Evolutionary conservation across 1,140 invertebrate species (phyloP).

Genomic region (Drosophila sproati): DNA sequence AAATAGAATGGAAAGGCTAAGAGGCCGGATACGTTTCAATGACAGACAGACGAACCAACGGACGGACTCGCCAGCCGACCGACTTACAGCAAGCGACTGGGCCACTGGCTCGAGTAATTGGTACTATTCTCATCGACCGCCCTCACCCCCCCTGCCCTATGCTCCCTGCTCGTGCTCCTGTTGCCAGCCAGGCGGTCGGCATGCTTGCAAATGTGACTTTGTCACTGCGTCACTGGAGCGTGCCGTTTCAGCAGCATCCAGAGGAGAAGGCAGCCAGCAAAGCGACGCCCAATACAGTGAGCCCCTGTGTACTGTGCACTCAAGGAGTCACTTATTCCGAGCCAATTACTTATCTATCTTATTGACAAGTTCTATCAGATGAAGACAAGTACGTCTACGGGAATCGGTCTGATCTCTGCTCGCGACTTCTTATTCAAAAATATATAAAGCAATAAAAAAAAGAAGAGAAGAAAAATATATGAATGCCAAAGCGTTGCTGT

Average conservation of each 20-base stretch:
- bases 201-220: conserved; percentile 66
- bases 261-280: neutral
- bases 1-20: conserved; percentile 27
- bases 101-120: conserved; percentile 77
- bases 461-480: too few species aligned
- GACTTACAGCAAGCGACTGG: conserved; percentile 44
- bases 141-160: neutral
- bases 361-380: too few species aligned
- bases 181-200: conserved; percentile 5
- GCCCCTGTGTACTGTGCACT: neutral
- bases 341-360: too few species aligned
- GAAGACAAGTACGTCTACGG: too few species aligned
- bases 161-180: neutral
- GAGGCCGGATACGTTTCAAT: conserved; percentile 63
- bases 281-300: neutral
- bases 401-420: too few species aligned
- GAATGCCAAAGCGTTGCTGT: too few species aligned
- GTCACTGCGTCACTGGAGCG: conserved; percentile 75
- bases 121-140: conserved; percentile 31
- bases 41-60: conserved; percentile 20
- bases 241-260: conserved; percentile 44
- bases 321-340: neutral
- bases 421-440: too few species aligned
- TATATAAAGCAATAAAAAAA: too few species aligned
- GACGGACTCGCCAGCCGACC: neutral